Evolutionary conservation across 2,888 invertebrate genomes (phyloP).

Genomic region (Xestia rhomboidea): DNA sequence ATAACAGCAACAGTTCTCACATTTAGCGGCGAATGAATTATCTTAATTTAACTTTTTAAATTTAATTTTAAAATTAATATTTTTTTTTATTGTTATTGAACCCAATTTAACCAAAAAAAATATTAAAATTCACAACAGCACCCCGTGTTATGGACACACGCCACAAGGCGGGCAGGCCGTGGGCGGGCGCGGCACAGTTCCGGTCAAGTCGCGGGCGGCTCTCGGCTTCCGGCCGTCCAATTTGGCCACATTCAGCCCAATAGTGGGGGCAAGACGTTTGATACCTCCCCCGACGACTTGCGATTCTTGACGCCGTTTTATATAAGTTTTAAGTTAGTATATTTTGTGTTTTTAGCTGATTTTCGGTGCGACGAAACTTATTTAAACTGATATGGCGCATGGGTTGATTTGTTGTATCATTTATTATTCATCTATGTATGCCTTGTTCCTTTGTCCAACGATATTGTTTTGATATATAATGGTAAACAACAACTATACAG

Average conservation of each 20-base stretch:
- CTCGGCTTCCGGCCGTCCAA: conserved; percentile 88
- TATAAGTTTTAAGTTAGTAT: conserved; percentile 17
- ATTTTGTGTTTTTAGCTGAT: background rate
- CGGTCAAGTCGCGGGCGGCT: conserved; percentile 90
- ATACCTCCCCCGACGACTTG: conserved; percentile 68
- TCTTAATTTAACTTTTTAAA: too few species aligned
- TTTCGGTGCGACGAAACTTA: background rate
- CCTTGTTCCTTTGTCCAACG: background rate
- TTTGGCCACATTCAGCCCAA: conserved; percentile 88
- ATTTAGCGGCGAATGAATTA: background rate
- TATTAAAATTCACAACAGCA: background rate
- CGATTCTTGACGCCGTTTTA: conserved; percentile 44
- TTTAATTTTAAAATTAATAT: too few species aligned
- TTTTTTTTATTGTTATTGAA: too few species aligned
- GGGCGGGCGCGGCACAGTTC: conserved; percentile 84
- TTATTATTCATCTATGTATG: background rate
- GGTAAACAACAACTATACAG: background rate
- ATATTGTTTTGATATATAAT: background rate
- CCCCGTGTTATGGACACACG: conserved; percentile 74
- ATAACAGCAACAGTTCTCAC: background rate
- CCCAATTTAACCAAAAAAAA: background rate
- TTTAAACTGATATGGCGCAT: background rate
- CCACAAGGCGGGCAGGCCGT: conserved; percentile 79
- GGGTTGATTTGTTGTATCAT: background rate
- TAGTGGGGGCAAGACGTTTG: conserved; percentile 83